Percentiles rank a stretch among this genome's conserved stretches.
phyloP scores from a whole-genome alignment of 2,113 vertebrate genomes.

The Zootoca vivipara region DNA sequence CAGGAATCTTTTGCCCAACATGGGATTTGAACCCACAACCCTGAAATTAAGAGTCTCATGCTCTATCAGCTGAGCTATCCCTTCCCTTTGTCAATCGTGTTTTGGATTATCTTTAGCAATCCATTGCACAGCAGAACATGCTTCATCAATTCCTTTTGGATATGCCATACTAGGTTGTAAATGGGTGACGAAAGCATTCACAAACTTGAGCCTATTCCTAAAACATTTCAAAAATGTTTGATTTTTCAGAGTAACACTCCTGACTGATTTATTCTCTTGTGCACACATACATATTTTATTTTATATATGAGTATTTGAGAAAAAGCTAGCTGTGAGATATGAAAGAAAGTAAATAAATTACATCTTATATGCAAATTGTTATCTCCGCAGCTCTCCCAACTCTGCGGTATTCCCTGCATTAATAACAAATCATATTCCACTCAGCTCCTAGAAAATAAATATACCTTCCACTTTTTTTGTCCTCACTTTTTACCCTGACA shows the following conservation, averaged over 20 bases:
- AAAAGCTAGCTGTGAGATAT: background rate
- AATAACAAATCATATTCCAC: background rate
- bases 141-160: background rate
- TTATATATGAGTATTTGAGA: constrained; percentile 12
- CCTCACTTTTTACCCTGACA: constrained; percentile 8
- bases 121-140: background rate
- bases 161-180: background rate
- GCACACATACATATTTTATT: background rate
- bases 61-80: too few relatives aligned
- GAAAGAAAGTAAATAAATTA: background rate
- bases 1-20: too few relatives aligned
- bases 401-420: background rate
- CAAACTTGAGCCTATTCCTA: background rate
- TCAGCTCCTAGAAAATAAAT: background rate
- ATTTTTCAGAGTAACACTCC: background rate
- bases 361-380: constrained; percentile 18
- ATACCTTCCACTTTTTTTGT: background rate
- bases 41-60: too few relatives aligned
- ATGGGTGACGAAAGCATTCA: background rate
- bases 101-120: background rate
- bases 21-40: too few relatives aligned
- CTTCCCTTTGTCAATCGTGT: background rate
- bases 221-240: background rate
- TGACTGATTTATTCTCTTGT: background rate
- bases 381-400: background rate